Evolutionary conservation across 1,140 invertebrate genomes (phyloP).

Genomic region (Neuroterus valhalla): DNA sequence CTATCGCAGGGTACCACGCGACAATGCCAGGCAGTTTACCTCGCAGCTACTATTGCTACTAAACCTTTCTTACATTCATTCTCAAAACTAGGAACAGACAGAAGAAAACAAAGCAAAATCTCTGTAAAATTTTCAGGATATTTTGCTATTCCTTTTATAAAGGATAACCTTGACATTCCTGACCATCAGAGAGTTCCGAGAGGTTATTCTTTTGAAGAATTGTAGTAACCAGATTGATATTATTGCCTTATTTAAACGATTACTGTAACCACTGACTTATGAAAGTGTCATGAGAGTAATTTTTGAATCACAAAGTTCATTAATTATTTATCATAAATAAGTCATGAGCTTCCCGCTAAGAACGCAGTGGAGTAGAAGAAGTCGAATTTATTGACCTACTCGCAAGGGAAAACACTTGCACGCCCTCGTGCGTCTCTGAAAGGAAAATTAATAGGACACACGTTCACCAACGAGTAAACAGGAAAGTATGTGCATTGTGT

Average conservation of each 20-base stretch:
- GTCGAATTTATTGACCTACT: conserved; percentile 7
- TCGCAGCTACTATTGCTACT: too few species aligned
- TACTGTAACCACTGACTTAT: not conserved
- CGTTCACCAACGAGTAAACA: conserved; percentile 13
- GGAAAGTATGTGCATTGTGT: not conserved
- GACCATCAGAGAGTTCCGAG: too few species aligned
- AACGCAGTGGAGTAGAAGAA: not conserved
- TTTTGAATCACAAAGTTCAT: not conserved
- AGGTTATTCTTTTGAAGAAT: too few species aligned
- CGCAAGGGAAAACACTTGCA: conserved; percentile 12
- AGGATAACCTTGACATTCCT: too few species aligned
- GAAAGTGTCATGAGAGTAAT: not conserved
- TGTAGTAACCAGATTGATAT: not conserved
- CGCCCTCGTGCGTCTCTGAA: not conserved
- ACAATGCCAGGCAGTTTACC: too few species aligned
- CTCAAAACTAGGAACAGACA: too few species aligned
- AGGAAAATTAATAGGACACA: conserved; percentile 26
- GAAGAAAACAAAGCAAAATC: too few species aligned
- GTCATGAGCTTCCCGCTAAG: too few species aligned
- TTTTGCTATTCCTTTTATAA: too few species aligned
- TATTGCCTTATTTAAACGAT: not conserved
- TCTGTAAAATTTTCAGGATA: too few species aligned
- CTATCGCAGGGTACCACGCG: too few species aligned
- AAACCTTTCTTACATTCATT: too few species aligned
- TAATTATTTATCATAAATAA: not conserved